phyloP scores from a whole-genome alignment of 30 jellyfish, hydroid and myxozoan species.

The Cassiopea andromeda region DNA sequence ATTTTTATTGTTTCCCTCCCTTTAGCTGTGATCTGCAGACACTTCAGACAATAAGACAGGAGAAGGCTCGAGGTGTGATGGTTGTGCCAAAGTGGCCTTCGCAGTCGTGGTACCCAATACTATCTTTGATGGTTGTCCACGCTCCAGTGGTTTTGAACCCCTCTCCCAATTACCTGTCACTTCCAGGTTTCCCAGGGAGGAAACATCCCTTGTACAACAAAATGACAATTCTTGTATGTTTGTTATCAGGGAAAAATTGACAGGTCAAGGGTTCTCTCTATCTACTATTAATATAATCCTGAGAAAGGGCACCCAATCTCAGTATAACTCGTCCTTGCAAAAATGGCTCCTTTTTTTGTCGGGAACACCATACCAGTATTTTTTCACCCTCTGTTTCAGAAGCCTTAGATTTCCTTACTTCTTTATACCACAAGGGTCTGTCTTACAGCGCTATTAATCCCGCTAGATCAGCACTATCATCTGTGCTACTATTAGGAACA shows the following conservation, averaged over 20 bases:
- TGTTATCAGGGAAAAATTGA: slow-evolving; percentile 39
- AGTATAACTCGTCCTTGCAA: background rate
- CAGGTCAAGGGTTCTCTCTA: background rate
- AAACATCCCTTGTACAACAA: slow-evolving; percentile 34
- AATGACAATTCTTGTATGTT: slow-evolving; percentile 28
- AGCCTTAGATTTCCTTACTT: slow-evolving; percentile 18
- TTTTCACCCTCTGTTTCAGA: background rate
- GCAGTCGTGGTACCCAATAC: slow-evolving; percentile 36
- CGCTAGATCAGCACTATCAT: slow-evolving; percentile 62
- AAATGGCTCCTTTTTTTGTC: slow-evolving; percentile 13
- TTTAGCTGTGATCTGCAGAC: too few species aligned
- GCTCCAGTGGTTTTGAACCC: slow-evolving; percentile 12
- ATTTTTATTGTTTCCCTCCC: too few species aligned
- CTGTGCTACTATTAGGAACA: background rate
- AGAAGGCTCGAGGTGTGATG: too few species aligned
- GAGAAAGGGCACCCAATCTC: slow-evolving; percentile 12
- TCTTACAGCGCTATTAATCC: slow-evolving; percentile 58
- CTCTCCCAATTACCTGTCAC: slow-evolving; percentile 7
- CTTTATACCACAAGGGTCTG: background rate
- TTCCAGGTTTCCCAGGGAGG: slow-evolving; percentile 34
- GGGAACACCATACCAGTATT: background rate
- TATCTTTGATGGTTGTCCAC: background rate
- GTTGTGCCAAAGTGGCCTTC: slow-evolving; percentile 61
- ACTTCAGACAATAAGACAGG: too few species aligned
- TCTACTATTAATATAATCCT: slow-evolving; percentile 29